A percentile compares a stretch with the other conserved stretches of the same genome.
These are phyloP conservation scores for Callyntrura sp. DNA, from an alignment of 2,888 invertebrate genomes.

Conservation along the genomic window DNA sequence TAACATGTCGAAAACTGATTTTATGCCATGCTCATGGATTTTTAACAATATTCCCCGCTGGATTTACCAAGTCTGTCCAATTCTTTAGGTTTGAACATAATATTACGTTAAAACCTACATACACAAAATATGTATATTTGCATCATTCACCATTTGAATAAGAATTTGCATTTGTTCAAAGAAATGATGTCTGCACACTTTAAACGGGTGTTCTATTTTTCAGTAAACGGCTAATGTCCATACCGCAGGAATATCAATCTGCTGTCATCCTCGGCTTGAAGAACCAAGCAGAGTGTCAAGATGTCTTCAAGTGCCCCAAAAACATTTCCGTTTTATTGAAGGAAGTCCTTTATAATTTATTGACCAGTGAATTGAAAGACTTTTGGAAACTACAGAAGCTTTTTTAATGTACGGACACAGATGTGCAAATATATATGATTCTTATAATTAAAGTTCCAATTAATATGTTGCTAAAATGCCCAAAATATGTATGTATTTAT, in stretches of 20 bases:
- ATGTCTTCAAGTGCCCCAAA: conserved; percentile 57
- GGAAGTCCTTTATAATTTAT: conserved; percentile 16
- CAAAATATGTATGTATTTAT: too few species aligned
- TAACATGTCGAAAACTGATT: conserved; percentile 79
- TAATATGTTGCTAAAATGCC: too few species aligned
- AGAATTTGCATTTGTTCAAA: background rate
- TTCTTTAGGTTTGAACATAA: conserved; percentile 81
- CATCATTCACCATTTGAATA: background rate
- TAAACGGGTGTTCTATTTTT: too few species aligned
- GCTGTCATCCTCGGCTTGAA: conserved; percentile 79
- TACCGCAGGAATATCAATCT: conserved; percentile 74
- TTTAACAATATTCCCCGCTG: conserved; percentile 75
- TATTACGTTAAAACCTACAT: too few species aligned
- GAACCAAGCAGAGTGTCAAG: conserved; percentile 79
- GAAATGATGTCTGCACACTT: background rate
- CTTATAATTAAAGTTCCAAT: too few species aligned
- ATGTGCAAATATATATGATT: too few species aligned
- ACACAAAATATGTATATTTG: too few species aligned
- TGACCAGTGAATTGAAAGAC: conserved; percentile 11
- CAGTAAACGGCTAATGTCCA: conserved; percentile 74
- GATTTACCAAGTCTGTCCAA: conserved; percentile 66
- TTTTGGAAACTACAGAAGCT: conserved; percentile 65
- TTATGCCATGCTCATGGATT: conserved; percentile 83
- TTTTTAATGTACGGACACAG: too few species aligned
- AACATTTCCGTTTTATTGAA: conserved; percentile 51